Percentiles rank a stretch among this genome's conserved stretches.
phyloP scores from a whole-genome alignment of 2,113 vertebrate species.

The Pachycephala philippinensis region DNA sequence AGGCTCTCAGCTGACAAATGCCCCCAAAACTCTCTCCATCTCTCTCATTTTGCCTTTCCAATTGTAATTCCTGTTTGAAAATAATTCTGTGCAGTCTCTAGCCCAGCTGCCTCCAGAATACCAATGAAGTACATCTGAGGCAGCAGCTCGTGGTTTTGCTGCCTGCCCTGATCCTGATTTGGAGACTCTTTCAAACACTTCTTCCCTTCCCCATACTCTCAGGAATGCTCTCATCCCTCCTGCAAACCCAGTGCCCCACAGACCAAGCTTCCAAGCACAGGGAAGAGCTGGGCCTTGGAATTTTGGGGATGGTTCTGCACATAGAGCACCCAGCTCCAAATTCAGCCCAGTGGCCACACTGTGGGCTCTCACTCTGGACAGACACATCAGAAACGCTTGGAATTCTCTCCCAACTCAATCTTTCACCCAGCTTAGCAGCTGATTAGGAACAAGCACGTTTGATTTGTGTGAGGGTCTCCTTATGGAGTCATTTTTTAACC shows the following conservation, averaged over 20 bases:
- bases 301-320: background rate
- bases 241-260: background rate
- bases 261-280: background rate
- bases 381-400: background rate
- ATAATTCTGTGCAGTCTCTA: constrained; percentile 43
- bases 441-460: background rate
- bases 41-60: constrained; percentile 31
- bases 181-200: background rate
- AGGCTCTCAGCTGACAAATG: constrained; percentile 32
- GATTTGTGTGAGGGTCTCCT: background rate
- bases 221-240: background rate
- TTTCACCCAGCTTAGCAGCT: background rate
- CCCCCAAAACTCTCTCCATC: background rate
- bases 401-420: background rate
- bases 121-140: constrained; percentile 21
- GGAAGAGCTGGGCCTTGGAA: background rate
- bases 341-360: background rate
- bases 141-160: background rate
- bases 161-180: background rate
- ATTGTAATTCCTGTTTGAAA: constrained; percentile 48
- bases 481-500: background rate
- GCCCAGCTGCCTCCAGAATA: constrained; percentile 39
- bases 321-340: background rate
- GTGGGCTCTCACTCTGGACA: background rate
- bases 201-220: background rate